Conservation (phyloP, 2,888 invertebrate species). For the Aphrophora alni region DNA sequence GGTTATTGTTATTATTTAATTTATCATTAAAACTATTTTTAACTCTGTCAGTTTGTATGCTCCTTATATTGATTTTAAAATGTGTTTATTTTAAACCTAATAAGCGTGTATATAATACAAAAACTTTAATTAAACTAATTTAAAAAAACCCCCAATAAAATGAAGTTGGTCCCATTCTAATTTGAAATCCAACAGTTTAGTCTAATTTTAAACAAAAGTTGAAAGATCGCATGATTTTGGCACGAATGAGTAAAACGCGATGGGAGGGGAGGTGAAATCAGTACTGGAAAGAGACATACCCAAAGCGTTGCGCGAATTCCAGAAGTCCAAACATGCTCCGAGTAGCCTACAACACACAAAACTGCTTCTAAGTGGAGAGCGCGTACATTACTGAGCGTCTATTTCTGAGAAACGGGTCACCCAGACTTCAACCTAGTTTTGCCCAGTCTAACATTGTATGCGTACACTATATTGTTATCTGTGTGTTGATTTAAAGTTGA, state of each 20-base stretch:
- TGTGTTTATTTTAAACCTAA: too few species aligned
- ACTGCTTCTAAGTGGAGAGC: not conserved
- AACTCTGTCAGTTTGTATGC: too few species aligned
- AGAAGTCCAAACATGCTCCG: not conserved
- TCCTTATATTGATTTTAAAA: too few species aligned
- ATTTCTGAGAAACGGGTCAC: not conserved
- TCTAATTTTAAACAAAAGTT: not conserved
- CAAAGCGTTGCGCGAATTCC: conserved; percentile 6
- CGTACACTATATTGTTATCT: not conserved
- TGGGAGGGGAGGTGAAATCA: not conserved
- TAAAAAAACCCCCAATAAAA: too few species aligned
- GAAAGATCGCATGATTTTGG: not conserved
- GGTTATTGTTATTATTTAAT: too few species aligned
- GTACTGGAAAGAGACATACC: conserved; percentile 4
- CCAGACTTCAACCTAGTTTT: not conserved
- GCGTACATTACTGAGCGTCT: not conserved
- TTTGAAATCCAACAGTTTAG: not conserved
- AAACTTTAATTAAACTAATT: too few species aligned
- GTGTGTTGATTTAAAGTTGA: not conserved
- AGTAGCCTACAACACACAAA: not conserved
- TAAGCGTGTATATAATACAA: too few species aligned
- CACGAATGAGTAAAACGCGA: not conserved
- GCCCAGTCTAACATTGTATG: not conserved
- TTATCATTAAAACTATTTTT: too few species aligned
- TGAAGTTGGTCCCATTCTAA: not conserved